These are phyloP conservation scores for Ridgeia piscesae DNA, from an alignment of 1,140 invertebrate genomes.

Conservation along the genomic window DNA sequence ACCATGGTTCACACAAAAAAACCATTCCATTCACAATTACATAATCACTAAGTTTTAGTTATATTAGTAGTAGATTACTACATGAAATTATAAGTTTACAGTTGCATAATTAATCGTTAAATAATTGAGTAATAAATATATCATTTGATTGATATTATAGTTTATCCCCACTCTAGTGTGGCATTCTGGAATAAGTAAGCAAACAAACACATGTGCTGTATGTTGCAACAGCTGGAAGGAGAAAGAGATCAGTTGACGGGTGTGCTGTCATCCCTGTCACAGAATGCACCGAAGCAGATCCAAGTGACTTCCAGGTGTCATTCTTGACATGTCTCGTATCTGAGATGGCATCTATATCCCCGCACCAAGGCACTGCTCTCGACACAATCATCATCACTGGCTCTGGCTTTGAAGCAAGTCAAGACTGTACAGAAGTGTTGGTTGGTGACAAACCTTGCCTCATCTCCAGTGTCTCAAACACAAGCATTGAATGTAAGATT, in stretches of 20 bases:
- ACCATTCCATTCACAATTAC: no score
- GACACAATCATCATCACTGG: neutral
- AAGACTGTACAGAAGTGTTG: constrained; percentile 1
- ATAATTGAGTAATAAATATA: neutral
- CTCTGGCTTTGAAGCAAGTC: neutral
- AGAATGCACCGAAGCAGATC: neutral
- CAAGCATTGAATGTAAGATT: neutral
- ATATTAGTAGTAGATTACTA: no score
- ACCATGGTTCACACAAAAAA: no score
- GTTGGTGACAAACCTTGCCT: neutral
- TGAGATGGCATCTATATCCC: neutral
- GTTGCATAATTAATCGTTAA: neutral
- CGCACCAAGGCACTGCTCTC: neutral
- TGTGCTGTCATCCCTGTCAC: neutral
- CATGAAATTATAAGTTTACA: no score
- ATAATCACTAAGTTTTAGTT: no score
- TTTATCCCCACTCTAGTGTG: neutral
- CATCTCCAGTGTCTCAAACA: neutral
- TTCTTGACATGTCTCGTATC: neutral
- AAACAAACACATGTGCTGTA: neutral
- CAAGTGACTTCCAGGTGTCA: neutral
- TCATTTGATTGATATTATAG: neutral
- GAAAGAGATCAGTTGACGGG: neutral
- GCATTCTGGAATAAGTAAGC: neutral
- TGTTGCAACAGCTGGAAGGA: neutral